Percentiles rank a stretch among this genome's conserved stretches.
Evolutionary conservation across 2,113 vertebrate genomes (phyloP).

Genomic region (Hyaena hyaena): DNA sequence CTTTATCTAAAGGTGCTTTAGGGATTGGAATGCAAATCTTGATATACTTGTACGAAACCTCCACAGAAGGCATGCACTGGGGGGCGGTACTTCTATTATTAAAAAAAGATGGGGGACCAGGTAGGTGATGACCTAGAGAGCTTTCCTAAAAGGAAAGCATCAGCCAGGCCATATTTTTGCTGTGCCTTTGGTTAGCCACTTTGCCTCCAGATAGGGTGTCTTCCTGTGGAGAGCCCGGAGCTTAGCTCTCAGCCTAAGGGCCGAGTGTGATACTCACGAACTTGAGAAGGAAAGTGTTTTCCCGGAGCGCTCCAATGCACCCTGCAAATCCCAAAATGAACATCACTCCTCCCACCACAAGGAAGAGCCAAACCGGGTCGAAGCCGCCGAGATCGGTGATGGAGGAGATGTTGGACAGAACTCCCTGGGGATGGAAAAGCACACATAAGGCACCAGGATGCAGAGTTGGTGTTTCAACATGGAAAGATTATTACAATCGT

Average conservation of each 20-base stretch:
- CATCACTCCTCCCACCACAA: slow-evolving; percentile 98
- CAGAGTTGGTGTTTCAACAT: background rate
- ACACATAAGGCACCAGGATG: background rate
- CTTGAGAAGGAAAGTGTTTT: slow-evolving; percentile 98
- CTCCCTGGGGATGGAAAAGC: slow-evolving; percentile 88
- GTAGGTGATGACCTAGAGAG: background rate
- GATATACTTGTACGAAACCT: background rate
- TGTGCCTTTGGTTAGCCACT: background rate
- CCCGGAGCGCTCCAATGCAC: slow-evolving; percentile 96
- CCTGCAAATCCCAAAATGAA: slow-evolving; percentile 98
- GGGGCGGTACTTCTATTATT: too few relatives aligned
- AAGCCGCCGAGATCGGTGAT: slow-evolving; percentile 98
- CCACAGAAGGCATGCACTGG: fast-evolving
- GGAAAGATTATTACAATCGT: background rate
- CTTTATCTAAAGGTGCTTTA: background rate
- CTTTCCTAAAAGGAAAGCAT: background rate
- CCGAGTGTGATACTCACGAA: slow-evolving; percentile 90
- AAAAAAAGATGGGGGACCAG: background rate
- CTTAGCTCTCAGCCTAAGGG: background rate
- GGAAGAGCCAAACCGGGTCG: slow-evolving; percentile 98
- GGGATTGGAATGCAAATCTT: background rate
- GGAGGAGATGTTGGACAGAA: slow-evolving; percentile 98
- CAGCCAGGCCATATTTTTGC: background rate
- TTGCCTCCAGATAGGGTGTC: background rate
- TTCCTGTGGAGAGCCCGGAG: background rate